phyloP scores from a whole-genome alignment of 2,797 vertebrate species.

The Eupleurogrammus muticus region DNA sequence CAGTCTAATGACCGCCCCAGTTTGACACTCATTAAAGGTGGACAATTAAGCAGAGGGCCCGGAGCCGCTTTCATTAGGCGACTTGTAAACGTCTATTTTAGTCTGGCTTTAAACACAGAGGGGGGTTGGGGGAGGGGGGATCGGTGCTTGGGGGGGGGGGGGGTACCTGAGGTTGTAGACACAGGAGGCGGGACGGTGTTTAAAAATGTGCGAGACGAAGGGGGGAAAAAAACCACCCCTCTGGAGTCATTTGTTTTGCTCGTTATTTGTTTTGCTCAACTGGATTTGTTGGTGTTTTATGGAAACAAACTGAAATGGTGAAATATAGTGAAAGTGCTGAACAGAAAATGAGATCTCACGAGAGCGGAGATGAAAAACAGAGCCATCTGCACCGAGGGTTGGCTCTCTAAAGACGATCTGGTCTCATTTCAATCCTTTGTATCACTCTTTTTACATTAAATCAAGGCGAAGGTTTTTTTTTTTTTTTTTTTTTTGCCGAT shows the following conservation, averaged over 20 bases:
- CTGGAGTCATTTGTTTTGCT: slow-evolving; percentile 74
- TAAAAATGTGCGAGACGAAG: slow-evolving; percentile 35
- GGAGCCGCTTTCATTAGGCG: slow-evolving; percentile 75
- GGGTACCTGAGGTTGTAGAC: slow-evolving; percentile 39
- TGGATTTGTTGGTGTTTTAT: slow-evolving; percentile 77
- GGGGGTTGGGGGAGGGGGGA: slow-evolving; percentile 37
- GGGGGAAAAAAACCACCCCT: slow-evolving; percentile 53
- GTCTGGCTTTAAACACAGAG: slow-evolving; percentile 68
- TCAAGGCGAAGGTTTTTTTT: slow-evolving; percentile 52
- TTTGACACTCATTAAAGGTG: slow-evolving; percentile 82
- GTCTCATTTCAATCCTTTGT: slow-evolving; percentile 78
- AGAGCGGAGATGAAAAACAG: slow-evolving; percentile 81
- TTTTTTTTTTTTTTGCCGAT: slow-evolving; percentile 22
- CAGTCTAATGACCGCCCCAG: slow-evolving; percentile 76
- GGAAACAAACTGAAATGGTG: slow-evolving; percentile 73
- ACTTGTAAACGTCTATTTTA: slow-evolving; percentile 77
- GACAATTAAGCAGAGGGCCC: slow-evolving; percentile 78
- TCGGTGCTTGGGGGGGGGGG: slow-evolving; percentile 15
- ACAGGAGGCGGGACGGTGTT: slow-evolving; percentile 7
- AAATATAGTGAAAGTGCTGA: slow-evolving; percentile 69
- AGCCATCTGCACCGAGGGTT: slow-evolving; percentile 80
- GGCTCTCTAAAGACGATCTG: slow-evolving; percentile 79
- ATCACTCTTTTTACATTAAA: slow-evolving; percentile 80
- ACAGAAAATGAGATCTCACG: slow-evolving; percentile 82
- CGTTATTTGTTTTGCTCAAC: slow-evolving; percentile 77